Evolutionary conservation across 2,797 vertebrate species (phyloP), one percentile per base, ranked within the genome.

Genomic region (Pangasius djambal): DNA sequence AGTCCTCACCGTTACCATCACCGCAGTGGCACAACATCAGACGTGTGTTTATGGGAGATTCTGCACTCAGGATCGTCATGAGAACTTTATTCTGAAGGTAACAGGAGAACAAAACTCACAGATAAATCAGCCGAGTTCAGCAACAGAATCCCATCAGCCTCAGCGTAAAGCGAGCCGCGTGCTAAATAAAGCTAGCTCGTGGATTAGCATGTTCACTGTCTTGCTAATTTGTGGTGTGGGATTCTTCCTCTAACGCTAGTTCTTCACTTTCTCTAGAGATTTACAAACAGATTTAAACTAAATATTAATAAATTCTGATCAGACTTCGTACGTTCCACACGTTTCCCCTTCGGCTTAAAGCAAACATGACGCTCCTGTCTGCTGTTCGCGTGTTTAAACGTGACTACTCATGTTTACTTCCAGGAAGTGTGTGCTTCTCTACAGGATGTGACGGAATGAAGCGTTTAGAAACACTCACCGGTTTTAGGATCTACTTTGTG

Each of bases 401-500:
- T 22, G 34, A 37, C 22, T 72, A 44, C 44, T 55, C 65, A 16
- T 31, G 13, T 37, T 37, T 50, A 50, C 44, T 28, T 28, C 25
- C 74, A 77, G 72, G 37, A 74, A 44, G 72, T 40, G 44, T n/a
- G 52, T 12, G 52, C 52, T 55, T 57, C n/a, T 83, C 20, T 61
- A 40, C 37, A 25, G 13, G 10, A 61, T 1, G 57, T 40, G 34
- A 40, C 37, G 4, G 13, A 83, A 44, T 63, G 81, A 83, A 65
- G 37, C 16, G 40, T 83, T 8, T 1, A 8, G 25, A 83, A 44
- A 83, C 37, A 44, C 37, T 57, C 77, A 34, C 37, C 25, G 0
- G 40, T 83, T 65, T 63, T 48, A 48, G 59, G 13, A 28, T 65
- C 31, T 3, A 63, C 81, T 37, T 50, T 3, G 61, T 91, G 91